A percentile compares a stretch with the other conserved stretches of the same genome.
Conservation (phyloP, 2,888 invertebrate genomes). For the Heliconius hortense region DNA sequence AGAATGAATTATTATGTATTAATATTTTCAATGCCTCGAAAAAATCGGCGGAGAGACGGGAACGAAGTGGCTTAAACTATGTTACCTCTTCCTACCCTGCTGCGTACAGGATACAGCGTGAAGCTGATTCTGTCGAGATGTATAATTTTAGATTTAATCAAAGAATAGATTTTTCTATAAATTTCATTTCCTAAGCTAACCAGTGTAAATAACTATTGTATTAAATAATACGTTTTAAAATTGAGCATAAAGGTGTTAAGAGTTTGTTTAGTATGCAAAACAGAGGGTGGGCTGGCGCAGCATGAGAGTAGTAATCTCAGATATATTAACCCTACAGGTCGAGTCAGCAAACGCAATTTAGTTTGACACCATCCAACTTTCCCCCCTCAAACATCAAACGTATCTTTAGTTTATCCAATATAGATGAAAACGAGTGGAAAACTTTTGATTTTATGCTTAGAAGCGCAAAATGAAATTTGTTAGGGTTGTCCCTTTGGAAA, state of each 20-base stretch:
- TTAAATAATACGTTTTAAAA: not conserved
- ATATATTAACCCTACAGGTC: constrained; percentile 29
- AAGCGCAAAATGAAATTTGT: not conserved
- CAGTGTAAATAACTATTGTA: no score
- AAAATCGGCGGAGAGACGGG: no score
- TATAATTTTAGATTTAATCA: no score
- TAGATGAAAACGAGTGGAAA: constrained; percentile 25
- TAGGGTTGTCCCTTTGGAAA: not conserved
- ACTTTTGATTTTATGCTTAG: constrained; percentile 14
- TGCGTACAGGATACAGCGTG: not conserved
- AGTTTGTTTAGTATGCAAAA: constrained; percentile 23
- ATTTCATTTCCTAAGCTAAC: no score
- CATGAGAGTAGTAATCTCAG: constrained; percentile 19
- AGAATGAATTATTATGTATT: no score
- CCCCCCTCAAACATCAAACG: constrained; percentile 21
- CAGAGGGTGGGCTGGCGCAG: constrained; percentile 18
- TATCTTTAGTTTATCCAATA: constrained; percentile 30
- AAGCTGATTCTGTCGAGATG: not conserved
- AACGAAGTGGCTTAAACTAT: not conserved
- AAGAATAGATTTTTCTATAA: no score
- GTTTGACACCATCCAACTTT: constrained; percentile 28
- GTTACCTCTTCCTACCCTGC: not conserved
- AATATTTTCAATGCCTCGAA: no score
- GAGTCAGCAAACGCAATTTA: constrained; percentile 31
- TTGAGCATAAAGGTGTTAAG: constrained; percentile 2